Evolutionary conservation across 2,113 vertebrate species (phyloP), one percentile per base, ranked within the genome.

Genomic region (Vicugna pacos): DNA sequence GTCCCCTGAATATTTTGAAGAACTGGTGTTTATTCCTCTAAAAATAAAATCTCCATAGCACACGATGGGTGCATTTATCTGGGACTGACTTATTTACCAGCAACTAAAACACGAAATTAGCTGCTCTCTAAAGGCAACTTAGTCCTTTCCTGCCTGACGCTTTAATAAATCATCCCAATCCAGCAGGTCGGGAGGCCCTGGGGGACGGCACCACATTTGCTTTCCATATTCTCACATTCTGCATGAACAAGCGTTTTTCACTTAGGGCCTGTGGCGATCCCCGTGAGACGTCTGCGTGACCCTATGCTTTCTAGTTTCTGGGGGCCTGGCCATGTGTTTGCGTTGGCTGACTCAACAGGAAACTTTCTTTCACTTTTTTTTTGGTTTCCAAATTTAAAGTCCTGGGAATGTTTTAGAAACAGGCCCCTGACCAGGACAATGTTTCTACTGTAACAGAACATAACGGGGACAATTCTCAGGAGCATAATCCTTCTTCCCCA

Each of bases 101-200:
- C 93, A 98, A 94, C 73, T 96, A 98, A 98, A 98, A 98, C 88
- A 97, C 96, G 92, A 98, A 98, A 98, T 98, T 97, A 98, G 72
- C 86, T 95, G 79, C 46, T 97, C 95, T 82, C 83, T 0, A 83
- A 97, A 97, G 98, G 93, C 90, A 97, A 88, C 48, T 98, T 95
- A 95, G 94, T 94, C 56, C 91, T 98, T 96, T 89, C 95, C 93
- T 96, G 73, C 69, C 91, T 94, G 60, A 83, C 93, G 65, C 76
- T 95, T 75, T 88, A 97, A 97, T 98, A 98, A 98, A 98, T 98
- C 96, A 98, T 82, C 13, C 90, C 64, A 52, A 97, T 97, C 95
- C 97, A 97, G 72, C 94, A 94, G 93, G 94, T 72, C 2, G 2
- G 69, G 30, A 95, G 73, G 64, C n/a, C 12, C 0, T 80, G 81